These are phyloP conservation scores for Diaperis boleti DNA, from an alignment of 2,888 invertebrate species.

Conservation along the genomic window DNA sequence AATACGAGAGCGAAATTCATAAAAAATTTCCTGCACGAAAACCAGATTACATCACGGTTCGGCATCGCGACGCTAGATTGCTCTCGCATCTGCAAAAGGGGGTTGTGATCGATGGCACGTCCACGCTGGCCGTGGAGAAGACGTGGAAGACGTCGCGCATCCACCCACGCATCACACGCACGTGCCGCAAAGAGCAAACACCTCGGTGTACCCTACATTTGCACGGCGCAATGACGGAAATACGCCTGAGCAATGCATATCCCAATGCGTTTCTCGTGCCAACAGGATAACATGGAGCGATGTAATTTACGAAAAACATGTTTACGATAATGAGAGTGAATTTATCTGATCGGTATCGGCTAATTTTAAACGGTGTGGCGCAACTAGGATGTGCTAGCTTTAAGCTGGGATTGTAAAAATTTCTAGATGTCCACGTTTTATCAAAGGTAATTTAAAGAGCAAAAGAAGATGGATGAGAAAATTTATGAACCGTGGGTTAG, in stretches of 20 bases:
- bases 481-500: too few species aligned
- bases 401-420: too few species aligned
- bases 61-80: conserved; percentile 51
- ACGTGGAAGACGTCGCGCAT: conserved; percentile 41
- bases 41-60: conserved; percentile 42
- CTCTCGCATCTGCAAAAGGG: conserved; percentile 3
- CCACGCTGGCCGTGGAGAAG: conserved; percentile 32
- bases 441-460: too few species aligned
- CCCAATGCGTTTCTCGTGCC: conserved; percentile 13
- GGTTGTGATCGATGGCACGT: conserved; percentile 32
- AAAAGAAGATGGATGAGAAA: too few species aligned
- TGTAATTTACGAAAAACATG: too few species aligned
- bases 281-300: conserved; percentile 21
- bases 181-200: conserved; percentile 48
- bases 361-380: too few species aligned
- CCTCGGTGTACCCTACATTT: conserved; percentile 54
- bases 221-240: conserved; percentile 57
- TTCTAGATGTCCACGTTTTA: too few species aligned
- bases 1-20: too few species aligned
- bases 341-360: too few species aligned
- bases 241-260: conserved; percentile 35
- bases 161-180: conserved; percentile 54
- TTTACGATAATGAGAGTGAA: too few species aligned
- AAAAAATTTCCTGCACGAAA: too few species aligned
- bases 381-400: too few species aligned